A percentile compares a stretch with the other conserved stretches of the same genome.
Conservation (phyloP, 2,113 vertebrate genomes). For the Pterocles burchelli region DNA sequence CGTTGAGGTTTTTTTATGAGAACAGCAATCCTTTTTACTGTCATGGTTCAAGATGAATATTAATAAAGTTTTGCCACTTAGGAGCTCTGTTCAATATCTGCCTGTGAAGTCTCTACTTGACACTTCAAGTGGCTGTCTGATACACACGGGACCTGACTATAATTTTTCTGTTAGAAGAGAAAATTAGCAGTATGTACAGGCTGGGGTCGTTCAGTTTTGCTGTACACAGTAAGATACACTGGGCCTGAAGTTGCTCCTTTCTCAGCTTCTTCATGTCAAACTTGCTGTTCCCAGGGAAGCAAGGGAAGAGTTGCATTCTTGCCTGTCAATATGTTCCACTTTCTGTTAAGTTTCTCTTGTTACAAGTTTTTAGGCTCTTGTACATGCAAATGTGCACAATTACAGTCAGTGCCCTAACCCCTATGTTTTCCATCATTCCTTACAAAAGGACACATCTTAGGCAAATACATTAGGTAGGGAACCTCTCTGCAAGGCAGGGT, state of each 20-base stretch:
- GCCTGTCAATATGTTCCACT: not conserved
- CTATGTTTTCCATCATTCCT: not conserved
- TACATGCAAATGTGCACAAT: not conserved
- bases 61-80: not conserved
- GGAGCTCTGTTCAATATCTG: not conserved
- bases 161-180: not conserved
- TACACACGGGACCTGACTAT: not conserved
- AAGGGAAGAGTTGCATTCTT: not conserved
- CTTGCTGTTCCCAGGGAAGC: not conserved
- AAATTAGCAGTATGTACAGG: not conserved
- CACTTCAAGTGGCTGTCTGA: not conserved
- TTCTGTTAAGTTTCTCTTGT: not conserved
- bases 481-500: not conserved
- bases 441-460: not conserved
- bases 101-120: not conserved
- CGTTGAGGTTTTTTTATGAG: not conserved
- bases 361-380: not conserved
- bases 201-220: not conserved
- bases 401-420: not conserved
- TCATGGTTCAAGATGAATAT: not conserved
- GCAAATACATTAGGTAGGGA: not conserved
- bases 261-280: not conserved
- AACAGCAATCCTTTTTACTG: not conserved
- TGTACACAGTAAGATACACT: not conserved
- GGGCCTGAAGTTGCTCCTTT: not conserved